Percentiles rank a stretch among this genome's conserved stretches.
Conservation (phyloP, 2,888 invertebrate species). For the Tortrix viridana region DNA sequence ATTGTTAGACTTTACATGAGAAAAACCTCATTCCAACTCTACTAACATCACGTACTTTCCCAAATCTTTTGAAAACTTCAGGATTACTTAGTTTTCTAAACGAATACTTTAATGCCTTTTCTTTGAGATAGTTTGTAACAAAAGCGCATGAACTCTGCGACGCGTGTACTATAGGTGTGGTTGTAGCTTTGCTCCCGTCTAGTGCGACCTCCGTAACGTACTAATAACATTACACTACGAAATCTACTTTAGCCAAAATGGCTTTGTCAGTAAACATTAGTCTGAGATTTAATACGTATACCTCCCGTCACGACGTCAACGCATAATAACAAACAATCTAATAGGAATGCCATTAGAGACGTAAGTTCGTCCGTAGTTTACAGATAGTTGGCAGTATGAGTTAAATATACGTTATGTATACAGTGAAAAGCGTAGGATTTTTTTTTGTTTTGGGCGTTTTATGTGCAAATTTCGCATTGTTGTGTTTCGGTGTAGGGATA, state of each 20-base stretch:
- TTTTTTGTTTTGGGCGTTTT: no score
- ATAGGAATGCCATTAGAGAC: constrained; percentile 58
- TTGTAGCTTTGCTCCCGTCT: constrained; percentile 5
- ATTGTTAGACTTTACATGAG: no score
- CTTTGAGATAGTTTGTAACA: neutral
- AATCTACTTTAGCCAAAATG: constrained; percentile 50
- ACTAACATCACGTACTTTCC: neutral
- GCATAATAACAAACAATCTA: constrained; percentile 47
- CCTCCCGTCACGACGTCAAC: constrained; percentile 48
- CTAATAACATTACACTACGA: constrained; percentile 50
- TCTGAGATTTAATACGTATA: constrained; percentile 46
- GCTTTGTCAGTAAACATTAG: constrained; percentile 59
- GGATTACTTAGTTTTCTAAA: constrained; percentile 1
- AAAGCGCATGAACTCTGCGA: neutral
- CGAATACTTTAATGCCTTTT: constrained; percentile 22
- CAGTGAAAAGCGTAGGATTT: no score
- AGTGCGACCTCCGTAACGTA: constrained; percentile 28
- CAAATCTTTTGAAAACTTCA: constrained; percentile 3
- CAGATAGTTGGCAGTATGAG: constrained; percentile 22
- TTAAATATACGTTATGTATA: no score
- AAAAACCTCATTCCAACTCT: no score
- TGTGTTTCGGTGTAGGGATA: no score
- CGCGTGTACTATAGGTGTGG: neutral
- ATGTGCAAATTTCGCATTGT: no score
- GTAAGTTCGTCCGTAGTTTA: constrained; percentile 40